A percentile compares a stretch with the other conserved stretches of the same genome.
phyloP scores from a whole-genome alignment of 2,797 vertebrate species.

The Rhinella marina region DNA sequence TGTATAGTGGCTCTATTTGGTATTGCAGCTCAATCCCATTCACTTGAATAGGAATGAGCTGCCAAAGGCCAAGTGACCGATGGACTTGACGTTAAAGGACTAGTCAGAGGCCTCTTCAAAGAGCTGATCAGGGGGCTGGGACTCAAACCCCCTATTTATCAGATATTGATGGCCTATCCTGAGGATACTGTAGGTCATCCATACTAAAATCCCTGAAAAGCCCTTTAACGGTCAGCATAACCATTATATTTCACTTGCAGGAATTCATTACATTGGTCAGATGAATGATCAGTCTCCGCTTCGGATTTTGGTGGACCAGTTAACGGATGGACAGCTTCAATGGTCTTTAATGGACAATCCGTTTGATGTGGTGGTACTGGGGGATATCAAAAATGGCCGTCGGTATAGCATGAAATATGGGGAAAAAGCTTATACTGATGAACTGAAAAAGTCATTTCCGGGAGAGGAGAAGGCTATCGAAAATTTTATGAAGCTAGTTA shows the following conservation, averaged over 20 bases:
- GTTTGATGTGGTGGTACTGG: constrained; percentile 83
- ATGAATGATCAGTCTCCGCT: constrained; percentile 73
- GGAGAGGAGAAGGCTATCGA: constrained; percentile 85
- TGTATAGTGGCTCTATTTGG: no score
- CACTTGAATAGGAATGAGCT: no score
- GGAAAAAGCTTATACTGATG: constrained; percentile 70
- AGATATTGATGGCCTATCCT: no score
- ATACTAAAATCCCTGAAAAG: no score
- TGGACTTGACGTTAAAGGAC: no score
- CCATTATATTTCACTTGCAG: constrained; percentile 66
- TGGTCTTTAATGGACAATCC: constrained; percentile 80
- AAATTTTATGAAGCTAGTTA: constrained; percentile 78
- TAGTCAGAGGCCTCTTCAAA: no score
- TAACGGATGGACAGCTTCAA: constrained; percentile 91
- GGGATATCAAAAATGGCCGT: constrained; percentile 74
- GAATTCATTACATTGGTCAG: constrained; percentile 90
- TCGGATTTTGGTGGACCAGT: constrained; percentile 84
- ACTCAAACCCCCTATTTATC: no score
- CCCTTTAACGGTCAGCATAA: background rate
- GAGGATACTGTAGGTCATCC: no score
- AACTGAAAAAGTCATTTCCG: constrained; percentile 88
- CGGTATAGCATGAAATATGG: constrained; percentile 80
- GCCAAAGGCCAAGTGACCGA: no score
- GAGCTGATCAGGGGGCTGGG: no score
- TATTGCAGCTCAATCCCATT: no score